Conservation (phyloP, 2,888 invertebrate genomes). For the Ametastegia equiseti region DNA sequence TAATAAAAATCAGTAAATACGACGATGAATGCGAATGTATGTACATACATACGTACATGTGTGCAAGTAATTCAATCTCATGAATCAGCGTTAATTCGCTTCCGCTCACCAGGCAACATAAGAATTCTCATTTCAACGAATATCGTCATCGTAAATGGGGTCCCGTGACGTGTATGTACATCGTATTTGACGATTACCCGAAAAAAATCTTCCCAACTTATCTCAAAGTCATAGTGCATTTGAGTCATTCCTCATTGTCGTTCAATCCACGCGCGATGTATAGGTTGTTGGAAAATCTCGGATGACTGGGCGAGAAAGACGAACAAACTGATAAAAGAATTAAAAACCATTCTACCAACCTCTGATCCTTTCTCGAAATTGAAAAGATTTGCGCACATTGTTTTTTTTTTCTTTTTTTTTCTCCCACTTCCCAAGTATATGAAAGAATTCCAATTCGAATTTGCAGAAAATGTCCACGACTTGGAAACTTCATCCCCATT, state of each 20-base stretch:
- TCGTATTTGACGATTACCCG: neutral
- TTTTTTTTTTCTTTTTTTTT: too few relatives aligned
- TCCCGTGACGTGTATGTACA: neutral
- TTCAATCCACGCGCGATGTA: neutral
- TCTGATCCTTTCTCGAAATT: too few relatives aligned
- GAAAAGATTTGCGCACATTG: too few relatives aligned
- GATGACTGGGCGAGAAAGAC: neutral
- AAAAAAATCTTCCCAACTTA: neutral
- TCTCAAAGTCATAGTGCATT: slow-evolving; percentile 26
- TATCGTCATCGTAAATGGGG: neutral
- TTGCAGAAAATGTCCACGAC: too few relatives aligned
- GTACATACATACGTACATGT: neutral
- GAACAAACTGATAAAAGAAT: neutral
- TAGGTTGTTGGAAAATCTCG: neutral
- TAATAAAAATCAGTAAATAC: neutral
- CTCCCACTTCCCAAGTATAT: too few relatives aligned
- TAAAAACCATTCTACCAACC: neutral
- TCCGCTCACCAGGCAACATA: neutral
- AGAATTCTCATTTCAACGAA: neutral
- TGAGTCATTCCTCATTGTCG: neutral
- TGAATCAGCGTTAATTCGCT: slow-evolving; percentile 22
- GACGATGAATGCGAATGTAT: neutral
- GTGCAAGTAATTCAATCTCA: neutral
- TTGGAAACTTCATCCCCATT: neutral
- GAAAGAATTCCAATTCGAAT: too few relatives aligned